These are phyloP conservation scores for Pollenia labialis DNA, from an alignment of 2,888 invertebrate genomes.

Conservation along the genomic window DNA sequence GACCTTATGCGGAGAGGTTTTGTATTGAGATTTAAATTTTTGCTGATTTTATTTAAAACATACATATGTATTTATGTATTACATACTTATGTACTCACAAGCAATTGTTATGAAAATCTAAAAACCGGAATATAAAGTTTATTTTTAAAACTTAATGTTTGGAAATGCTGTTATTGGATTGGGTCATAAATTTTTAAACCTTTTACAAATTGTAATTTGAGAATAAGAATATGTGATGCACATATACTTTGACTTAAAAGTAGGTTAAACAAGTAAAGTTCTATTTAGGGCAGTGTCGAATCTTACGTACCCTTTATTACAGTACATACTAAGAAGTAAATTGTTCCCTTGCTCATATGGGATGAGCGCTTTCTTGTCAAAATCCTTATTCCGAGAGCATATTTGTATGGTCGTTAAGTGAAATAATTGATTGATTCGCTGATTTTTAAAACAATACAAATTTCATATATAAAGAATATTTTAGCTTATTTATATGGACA, in stretches of 20 bases:
- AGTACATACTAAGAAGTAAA: too few relatives aligned
- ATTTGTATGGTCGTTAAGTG: too few relatives aligned
- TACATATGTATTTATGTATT: neutral
- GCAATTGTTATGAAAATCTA: constrained; percentile 16
- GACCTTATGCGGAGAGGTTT: neutral
- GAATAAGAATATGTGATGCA: neutral
- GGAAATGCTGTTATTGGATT: constrained; percentile 17
- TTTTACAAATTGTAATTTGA: constrained; percentile 18
- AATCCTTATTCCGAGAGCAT: too few relatives aligned
- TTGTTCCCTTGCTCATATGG: too few relatives aligned
- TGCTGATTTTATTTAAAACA: neutral
- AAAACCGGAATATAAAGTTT: constrained; percentile 35
- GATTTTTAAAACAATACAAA: too few relatives aligned
- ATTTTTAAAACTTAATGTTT: neutral
- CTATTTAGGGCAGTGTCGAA: too few relatives aligned
- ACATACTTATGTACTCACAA: too few relatives aligned
- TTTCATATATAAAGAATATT: too few relatives aligned
- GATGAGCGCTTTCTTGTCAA: too few relatives aligned
- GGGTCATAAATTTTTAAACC: constrained; percentile 28
- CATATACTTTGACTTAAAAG: neutral
- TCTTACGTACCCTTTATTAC: too few relatives aligned
- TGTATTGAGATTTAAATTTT: neutral
- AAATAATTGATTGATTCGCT: too few relatives aligned
- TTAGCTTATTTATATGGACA: too few relatives aligned
- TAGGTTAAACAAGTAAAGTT: neutral